Base-by-base conservation (phyloP, 2,113 vertebrate genomes). In the Seriola dumerili region DNA sequence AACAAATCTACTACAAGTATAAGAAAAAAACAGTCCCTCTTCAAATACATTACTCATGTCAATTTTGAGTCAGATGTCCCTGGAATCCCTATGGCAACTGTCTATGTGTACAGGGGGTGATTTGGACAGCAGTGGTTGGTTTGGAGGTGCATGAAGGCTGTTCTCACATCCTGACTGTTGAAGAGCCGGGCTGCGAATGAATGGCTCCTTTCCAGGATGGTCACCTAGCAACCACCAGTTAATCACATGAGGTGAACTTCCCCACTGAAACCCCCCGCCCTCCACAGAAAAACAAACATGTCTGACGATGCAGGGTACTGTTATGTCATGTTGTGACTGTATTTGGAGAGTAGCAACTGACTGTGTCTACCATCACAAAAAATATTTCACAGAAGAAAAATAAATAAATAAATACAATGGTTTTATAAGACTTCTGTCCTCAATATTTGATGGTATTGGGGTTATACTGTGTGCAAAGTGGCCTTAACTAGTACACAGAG, bases 181-280 rank as follows among this genome's bases (percentile, higher is more conserved):
- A 71, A 66, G 63, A 89, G 73, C 83, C 4, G 61, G 71, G 64
- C 73, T 69, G 68, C 76, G 50, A 84, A 76, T 85, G 80, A 87
- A 81, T 83, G 78, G 81, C 75, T 82, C 75, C 52, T 82, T 66
- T 85, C 80, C 79, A 83, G 88, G 54, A 76, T 59, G 55, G 93
- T 94, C 89, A 88, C 92, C 90, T 92, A 93, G 94, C 92, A 94
- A 94, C 92, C 81, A 65, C 57, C 80, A 61, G 81, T 85, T 87
- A 86, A 91, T 87, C 83, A 88, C 72, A 82, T 72, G 78, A 89
- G 81, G 80, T 91, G 81, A 91, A 90, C 77, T 80, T 84, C 87
- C 78, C 72, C 38, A 7, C 42, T 16, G 13, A 76, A 52, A 73
- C 14, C 67, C 8, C 76, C 8, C 5, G 9, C 78, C 23, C 23